Evolutionary conservation across 2,888 invertebrate species (phyloP).

Genomic region (Caenorhabditis macrosperma): DNA sequence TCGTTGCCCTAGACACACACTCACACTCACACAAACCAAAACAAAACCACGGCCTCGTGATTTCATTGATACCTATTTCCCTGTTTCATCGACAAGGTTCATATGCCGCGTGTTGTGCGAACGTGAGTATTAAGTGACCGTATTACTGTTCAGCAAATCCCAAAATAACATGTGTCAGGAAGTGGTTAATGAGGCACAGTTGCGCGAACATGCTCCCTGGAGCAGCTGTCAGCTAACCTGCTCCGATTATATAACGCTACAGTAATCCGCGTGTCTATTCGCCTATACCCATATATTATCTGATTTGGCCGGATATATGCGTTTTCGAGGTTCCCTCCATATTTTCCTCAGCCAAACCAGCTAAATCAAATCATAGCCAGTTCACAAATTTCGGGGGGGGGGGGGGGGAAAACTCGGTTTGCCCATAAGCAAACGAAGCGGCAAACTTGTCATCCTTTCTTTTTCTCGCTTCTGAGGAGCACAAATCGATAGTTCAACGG

Average conservation of each 20-base stretch:
- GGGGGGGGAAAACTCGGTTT: slow-evolving; percentile 23
- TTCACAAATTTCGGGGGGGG: slow-evolving; percentile 12
- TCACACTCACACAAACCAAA: background rate
- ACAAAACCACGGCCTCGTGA: too few relatives aligned
- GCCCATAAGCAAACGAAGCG: slow-evolving; percentile 17
- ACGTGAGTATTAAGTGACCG: background rate
- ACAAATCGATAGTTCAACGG: slow-evolving; percentile 51
- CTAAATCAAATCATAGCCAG: slow-evolving; percentile 46
- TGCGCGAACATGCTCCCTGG: slow-evolving; percentile 34
- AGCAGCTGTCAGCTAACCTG: slow-evolving; percentile 58
- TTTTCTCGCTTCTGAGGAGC: background rate
- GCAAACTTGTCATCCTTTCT: background rate
- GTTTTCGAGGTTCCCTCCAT: slow-evolving; percentile 25
- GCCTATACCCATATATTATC: slow-evolving; percentile 45
- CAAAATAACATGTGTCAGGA: slow-evolving; percentile 47
- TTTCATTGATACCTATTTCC: too few relatives aligned
- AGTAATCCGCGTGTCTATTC: slow-evolving; percentile 42
- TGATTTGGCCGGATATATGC: slow-evolving; percentile 41
- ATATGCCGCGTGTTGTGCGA: too few relatives aligned
- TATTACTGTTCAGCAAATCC: slow-evolving; percentile 34
- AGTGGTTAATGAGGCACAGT: slow-evolving; percentile 52
- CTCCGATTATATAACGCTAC: slow-evolving; percentile 38
- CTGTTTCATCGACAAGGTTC: too few relatives aligned
- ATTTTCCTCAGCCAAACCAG: slow-evolving; percentile 7
- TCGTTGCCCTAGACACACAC: background rate